Evolutionary conservation across 37 sponge, comb jelly and placozoan species (phyloP).

Genomic region (Halichondria panicea): DNA sequence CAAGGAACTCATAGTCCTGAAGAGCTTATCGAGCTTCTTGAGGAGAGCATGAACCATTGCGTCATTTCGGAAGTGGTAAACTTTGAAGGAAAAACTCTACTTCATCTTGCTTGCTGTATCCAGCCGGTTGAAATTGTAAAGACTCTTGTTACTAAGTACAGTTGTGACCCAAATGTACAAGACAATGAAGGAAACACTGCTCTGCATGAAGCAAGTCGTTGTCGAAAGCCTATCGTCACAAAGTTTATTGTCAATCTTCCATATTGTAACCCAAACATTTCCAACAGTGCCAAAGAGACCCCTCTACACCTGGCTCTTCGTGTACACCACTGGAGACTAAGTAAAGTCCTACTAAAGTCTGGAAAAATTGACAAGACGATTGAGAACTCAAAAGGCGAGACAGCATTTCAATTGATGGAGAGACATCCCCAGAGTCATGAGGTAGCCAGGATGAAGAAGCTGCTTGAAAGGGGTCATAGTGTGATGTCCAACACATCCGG

Average conservation of each 20-base stretch:
- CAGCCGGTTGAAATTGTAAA: background rate
- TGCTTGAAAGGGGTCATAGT: no score
- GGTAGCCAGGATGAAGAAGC: no score
- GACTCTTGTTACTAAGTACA: background rate
- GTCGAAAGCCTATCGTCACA: background rate
- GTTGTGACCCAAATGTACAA: slow-evolving; percentile 1
- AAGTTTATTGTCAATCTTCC: background rate
- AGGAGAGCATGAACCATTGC: no score
- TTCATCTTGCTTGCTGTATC: background rate
- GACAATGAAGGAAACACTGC: slow-evolving; percentile 5
- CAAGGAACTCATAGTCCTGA: no score
- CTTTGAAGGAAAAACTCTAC: background rate
- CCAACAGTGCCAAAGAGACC: background rate
- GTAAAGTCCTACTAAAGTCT: background rate
- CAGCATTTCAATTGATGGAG: no score
- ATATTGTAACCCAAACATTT: slow-evolving; percentile 6
- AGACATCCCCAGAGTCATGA: no score
- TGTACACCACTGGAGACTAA: background rate
- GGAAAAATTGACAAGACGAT: background rate
- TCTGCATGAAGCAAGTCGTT: background rate
- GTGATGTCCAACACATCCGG: no score
- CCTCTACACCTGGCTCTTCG: background rate
- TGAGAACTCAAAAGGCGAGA: background rate
- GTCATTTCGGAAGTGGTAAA: background rate
- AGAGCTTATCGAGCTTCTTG: no score